Evolutionary conservation across 2,113 vertebrate species (phyloP), one percentile per base, ranked within the genome.

Genomic region (Oncorhynchus gorbuscha): DNA sequence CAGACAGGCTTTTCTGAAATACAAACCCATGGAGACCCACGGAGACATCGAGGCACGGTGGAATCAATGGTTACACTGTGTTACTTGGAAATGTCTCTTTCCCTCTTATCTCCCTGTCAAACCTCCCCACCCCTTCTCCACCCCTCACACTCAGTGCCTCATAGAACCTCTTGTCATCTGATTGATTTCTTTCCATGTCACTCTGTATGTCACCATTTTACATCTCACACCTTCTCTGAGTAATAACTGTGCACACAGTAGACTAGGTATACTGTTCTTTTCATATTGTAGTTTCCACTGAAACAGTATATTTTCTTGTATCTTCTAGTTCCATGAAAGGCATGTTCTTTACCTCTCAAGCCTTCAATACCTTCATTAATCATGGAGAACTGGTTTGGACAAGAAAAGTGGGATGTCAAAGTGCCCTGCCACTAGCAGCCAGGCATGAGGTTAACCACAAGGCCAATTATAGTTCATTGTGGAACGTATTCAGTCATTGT

Each of bases 1-100:
- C 49, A 62, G 68, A 75, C 78, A 66, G 78, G 68, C 71, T 79
- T 24, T n/a, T 0, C 35, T 45, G 35, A 45, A 70, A 49, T 49
- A 49, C 69, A 70, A n/a, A 70, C 35, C 39, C 35, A n/a, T 70
- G 1, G 24, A 24, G 24, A 24, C 24, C 18, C 2, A 48, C 35
- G 26, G 39, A 45, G 18, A 12, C 35, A 11, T 45, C 32, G 45
- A 24, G 18, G n/a, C 69, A 70, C 18, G 6, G 24, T 69, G 67
- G 6, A 35, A 8, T 45, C 30, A 39, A 2, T 18, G 16, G 18
- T 35, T 45, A 20, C 28, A 18, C 30, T 13, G 11, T 39, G 13
- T 69, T 20, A 69, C 30, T 20, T 16, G 32, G 67, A 69, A 39
- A 35, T 5, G 4, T 2, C 24, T 32, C 11, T 67, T 67, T 32